Percentiles rank a stretch among this genome's conserved stretches.
phyloP scores from a whole-genome alignment of 1,140 invertebrate species.

The Trichonephila clavipes region DNA sequence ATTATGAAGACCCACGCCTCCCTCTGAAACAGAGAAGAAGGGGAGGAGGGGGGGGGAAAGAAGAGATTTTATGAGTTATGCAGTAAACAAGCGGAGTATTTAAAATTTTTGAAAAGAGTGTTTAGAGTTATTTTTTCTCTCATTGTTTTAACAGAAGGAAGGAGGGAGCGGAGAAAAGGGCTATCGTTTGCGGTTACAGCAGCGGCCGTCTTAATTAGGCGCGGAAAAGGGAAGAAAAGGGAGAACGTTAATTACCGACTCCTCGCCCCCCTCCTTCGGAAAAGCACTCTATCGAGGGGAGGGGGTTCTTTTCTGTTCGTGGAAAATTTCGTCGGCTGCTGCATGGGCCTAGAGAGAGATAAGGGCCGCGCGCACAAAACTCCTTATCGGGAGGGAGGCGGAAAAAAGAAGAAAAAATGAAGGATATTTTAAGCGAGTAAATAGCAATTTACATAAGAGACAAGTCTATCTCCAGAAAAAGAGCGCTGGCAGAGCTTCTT shows the following conservation, averaged over 20 bases:
- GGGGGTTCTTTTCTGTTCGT: too few relatives aligned
- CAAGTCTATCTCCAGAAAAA: too few relatives aligned
- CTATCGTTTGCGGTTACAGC: not conserved
- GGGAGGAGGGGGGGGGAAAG: not conserved
- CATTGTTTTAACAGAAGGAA: not conserved
- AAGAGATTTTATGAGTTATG: slow-evolving; percentile 36
- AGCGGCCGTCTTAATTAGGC: slow-evolving; percentile 25
- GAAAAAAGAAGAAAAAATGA: not conserved
- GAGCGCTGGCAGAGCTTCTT: too few relatives aligned
- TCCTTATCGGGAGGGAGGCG: not conserved
- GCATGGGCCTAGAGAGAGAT: not conserved
- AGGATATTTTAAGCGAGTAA: not conserved
- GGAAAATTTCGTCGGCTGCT: too few relatives aligned
- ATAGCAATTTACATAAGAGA: not conserved
- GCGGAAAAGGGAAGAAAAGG: slow-evolving; percentile 3
- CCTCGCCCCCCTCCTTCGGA: not conserved
- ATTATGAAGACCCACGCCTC: not conserved
- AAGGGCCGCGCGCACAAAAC: not conserved
- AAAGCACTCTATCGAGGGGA: too few relatives aligned
- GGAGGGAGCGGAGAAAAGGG: slow-evolving; percentile 16
- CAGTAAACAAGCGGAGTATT: slow-evolving; percentile 31
- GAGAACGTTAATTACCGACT: slow-evolving; percentile 10
- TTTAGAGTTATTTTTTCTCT: slow-evolving; percentile 11
- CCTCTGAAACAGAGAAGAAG: not conserved
- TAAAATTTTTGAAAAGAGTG: slow-evolving; percentile 39